phyloP scores from a whole-genome alignment of 2,113 vertebrate genomes.

The Sus scrofa region T2T-Sscrofa CM000821.6:27157001-27157500 shows the following conservation, averaged over 20 bases:
- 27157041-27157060: not conserved
- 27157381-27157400: constrained; percentile 96
- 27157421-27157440: constrained; percentile 89
- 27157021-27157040: not conserved
- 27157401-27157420: constrained; percentile 95
- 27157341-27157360: constrained; percentile 84
- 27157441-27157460: not conserved
- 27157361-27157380: constrained; percentile 94
- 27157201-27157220: constrained; percentile 97
- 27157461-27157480: not conserved
- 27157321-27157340: not conserved
- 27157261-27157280: not conserved
- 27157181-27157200: constrained; percentile 98
- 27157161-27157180: constrained; percentile 98
- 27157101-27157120: not conserved
- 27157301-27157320: not conserved
- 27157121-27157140: constrained; percentile 94
- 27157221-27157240: constrained; percentile 94
- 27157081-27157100: not conserved
- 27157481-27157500: not conserved
- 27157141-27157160: constrained; percentile 98
- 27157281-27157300: accelerated
- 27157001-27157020: not conserved
- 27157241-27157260: not conserved
- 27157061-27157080: not conserved